Base-by-base conservation (phyloP, 2,113 vertebrate species). In the Cephalopholis sonnerati region DNA sequence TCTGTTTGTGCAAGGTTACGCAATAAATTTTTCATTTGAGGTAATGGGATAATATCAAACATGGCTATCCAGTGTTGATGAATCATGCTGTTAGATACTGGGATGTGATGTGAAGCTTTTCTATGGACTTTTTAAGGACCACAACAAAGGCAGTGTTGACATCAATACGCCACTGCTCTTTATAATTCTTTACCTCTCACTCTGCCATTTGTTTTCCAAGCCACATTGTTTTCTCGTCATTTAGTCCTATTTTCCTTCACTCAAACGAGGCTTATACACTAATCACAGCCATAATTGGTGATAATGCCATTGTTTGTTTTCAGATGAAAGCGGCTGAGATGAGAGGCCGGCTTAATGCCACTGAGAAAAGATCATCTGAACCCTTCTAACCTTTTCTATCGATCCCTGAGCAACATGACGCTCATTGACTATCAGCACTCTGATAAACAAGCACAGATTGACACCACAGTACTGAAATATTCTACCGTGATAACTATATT, bases 351-450 rank as follows among this genome's bases (percentile, higher is more conserved):
- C 66, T 90, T 89, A 91, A 87, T 83, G 84, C 86, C 87, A 81
- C 79, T 22, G 82, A 80, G 71, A 84, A 88, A 91, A 85, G 79
- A 93, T 87, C 84, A 90, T 90, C 85, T 89, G 81, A 92, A 91
- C 66, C 80, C 48, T 82, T 77, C 78, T 25, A 83, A 93, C 93
- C 89, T 90, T 92, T 92, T 54, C 71, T 78, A 93, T 94, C 87
- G 91, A 94, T 94, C 87, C 73, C 50, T 0, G 32, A 88, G 78
- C 91, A 77, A 84, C 90, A 75, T 87, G 93, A 89, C 25, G 78
- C 53, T 85, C 51, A 89, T 89, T 69, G 87, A 89, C 87, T 87
- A 62, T 80, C 54, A 89, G 41, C 74, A 50, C 65, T 41, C 57
- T 66, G 53, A 85, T 87, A 91, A 92, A 91, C 87, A 91, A 89